Evolutionary conservation across 2,797 vertebrate species (phyloP), one percentile per base, ranked within the genome.

Genomic region (Clarias laeviceps): DNA sequence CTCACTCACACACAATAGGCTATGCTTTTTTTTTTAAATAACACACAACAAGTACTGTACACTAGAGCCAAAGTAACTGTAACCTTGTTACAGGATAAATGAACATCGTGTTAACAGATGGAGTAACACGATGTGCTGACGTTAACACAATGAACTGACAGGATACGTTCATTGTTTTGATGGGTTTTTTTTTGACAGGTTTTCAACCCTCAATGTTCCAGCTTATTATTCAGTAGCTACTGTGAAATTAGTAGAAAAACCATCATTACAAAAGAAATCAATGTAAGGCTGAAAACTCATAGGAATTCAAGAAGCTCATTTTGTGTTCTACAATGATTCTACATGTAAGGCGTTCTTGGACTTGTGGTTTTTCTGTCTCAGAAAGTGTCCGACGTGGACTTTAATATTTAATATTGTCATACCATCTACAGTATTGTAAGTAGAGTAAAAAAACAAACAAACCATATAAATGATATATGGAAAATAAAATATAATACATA

Each of bases 1-100:
- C 66, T 40, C 72, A 69, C 70, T 34, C 70, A 85, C 79, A 66
- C 83, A 24, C 18, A 87, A 74, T 29, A 76, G 50, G 50, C 8
- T 76, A 57, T 54, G 14, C 8, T 5, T 8, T 37, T 69, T 68
- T 8, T 24, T 8, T 7, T 11, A 37, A n/a, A 18, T 32, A 37
- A 37, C 27, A 86, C 20, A 65, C 20, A 56, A 57, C 45, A 62
- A 12, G 20, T 68, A 82, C 61, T 12, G 20, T 68, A 82, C 61
- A 77, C 11, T 68, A 37, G 15, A 40, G 37, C 61, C 34, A 18
- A 6, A 37, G 32, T n/a, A n/a, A n/a, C n/a, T n/a, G n/a, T n/a
- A n/a, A n/a, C n/a, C n/a, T n/a, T n/a, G n/a, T n/a, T n/a, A n/a
- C n/a, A n/a, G n/a, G 12, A 27, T 65, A 80, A 50, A 29, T 66